These are phyloP conservation scores for Apotomis turbidana DNA, from an alignment of 2,888 invertebrate genomes.

Conservation along the genomic window DNA sequence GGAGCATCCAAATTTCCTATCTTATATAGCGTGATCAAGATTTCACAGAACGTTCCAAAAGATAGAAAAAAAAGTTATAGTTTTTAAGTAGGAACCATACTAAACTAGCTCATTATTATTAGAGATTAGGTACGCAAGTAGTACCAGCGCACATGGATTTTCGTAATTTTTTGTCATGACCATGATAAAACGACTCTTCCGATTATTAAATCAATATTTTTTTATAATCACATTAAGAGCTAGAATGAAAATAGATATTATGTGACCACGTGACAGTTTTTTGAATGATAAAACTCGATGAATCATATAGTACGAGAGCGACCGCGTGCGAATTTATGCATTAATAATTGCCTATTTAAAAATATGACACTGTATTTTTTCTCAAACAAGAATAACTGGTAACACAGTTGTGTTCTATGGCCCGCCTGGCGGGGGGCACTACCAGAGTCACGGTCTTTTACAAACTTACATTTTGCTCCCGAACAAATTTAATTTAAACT, in stretches of 20 bases:
- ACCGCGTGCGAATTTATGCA: conserved; percentile 23
- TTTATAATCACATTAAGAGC: too few species aligned
- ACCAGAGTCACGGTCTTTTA: conserved; percentile 46
- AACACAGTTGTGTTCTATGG: conserved; percentile 47
- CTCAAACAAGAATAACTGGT: conserved; percentile 39
- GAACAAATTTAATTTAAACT: conserved; percentile 31
- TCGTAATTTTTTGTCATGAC: too few species aligned
- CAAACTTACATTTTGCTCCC: conserved; percentile 31
- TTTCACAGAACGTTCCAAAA: too few species aligned
- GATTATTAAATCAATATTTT: too few species aligned
- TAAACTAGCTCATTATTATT: too few species aligned
- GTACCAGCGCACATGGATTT: too few species aligned
- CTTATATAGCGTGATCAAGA: background rate
- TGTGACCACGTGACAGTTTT: background rate
- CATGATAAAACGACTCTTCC: too few species aligned
- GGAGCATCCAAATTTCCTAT: conserved; percentile 16
- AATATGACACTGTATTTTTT: conserved; percentile 23
- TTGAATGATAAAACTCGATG: conserved; percentile 3
- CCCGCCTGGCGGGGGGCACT: conserved; percentile 53
- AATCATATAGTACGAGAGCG: background rate
- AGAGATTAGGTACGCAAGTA: too few species aligned
- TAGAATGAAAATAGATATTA: too few species aligned
- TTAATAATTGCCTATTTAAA: conserved; percentile 31
- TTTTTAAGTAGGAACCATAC: too few species aligned
- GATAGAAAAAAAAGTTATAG: too few species aligned